Evolutionary conservation across 2,797 vertebrate genomes (phyloP), one percentile per base, ranked within the genome.

Genomic region (Phoebastria nigripes): DNA sequence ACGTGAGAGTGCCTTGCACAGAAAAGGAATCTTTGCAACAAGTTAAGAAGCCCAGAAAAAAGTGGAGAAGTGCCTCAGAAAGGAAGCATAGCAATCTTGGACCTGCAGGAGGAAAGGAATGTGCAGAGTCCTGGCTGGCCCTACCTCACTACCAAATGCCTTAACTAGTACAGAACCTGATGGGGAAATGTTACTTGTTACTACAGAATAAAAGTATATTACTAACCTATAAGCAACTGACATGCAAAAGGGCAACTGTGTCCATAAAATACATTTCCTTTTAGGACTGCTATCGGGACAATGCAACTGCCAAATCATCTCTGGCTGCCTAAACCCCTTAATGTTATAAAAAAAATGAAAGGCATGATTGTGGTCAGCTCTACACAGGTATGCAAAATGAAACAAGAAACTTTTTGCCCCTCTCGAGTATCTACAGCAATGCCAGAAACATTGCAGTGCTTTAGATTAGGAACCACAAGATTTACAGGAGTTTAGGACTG

Each of bases 51-150:
- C 17, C 12, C 15, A 81, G 37, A 74, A 93, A 55, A 63, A 80
- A 80, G 22, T 33, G 29, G 24, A 81, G 77, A 79, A 93, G 19
- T 37, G 37, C n/a, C 82, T 93, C 54, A 83, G 59, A 85, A 82
- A 84, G 93, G 26, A 11, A 66, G 33, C n/a, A 13, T 49, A 91
- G 86, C 44, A 52, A 82, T 67, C 58, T 72, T 87, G 71, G 85
- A 88, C 33, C 63, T 91, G 52, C 61, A 93, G 41, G 16, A 90
- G 11, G 17, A 96, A 89, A 96, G 51, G 67, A 92, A 95, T 72
- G 31, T 59, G 73, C 37, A 66, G 29, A 93, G 55, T 37, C 37
- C 82, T 78, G 49, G 25, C 51, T 91, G 58, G 58, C 63, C 29
- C 59, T 31, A 66, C 28, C 47, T 67, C 12, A 5, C 46, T 61